Evolutionary conservation across 2,888 invertebrate species (phyloP).

Genomic region (Polylopha cassiicola): DNA sequence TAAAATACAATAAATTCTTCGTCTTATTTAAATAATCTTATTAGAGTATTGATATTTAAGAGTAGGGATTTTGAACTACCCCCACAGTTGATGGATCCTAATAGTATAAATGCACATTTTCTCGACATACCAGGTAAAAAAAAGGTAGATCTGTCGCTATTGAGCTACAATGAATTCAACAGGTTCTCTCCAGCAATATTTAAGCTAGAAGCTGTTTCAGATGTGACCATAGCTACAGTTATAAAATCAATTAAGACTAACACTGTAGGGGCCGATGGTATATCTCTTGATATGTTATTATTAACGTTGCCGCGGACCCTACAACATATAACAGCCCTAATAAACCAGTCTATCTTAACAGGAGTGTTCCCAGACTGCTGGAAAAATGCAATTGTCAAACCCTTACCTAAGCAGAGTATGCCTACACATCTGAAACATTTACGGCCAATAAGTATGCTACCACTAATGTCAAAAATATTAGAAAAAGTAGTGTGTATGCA

Average conservation of each 20-base stretch:
- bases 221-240: background rate
- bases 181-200: background rate
- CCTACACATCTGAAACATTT: slow-evolving; percentile 22
- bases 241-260: slow-evolving; percentile 5
- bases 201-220: background rate
- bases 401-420: slow-evolving; percentile 27
- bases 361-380: slow-evolving; percentile 25
- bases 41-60: background rate
- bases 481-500: too few species aligned
- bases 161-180: background rate
- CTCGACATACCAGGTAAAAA: background rate
- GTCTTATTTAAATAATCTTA: too few species aligned
- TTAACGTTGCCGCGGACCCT: slow-evolving; percentile 13
- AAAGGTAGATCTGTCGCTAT: background rate
- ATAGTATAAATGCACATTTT: slow-evolving; percentile 17
- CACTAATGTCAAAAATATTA: too few species aligned
- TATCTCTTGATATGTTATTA: slow-evolving; percentile 19
- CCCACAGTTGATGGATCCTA: slow-evolving; percentile 13
- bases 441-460: too few species aligned
- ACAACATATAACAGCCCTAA: slow-evolving; percentile 9
- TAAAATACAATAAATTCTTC: too few species aligned
- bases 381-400: slow-evolving; percentile 28
- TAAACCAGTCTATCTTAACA: slow-evolving; percentile 6
- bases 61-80: slow-evolving; percentile 10
- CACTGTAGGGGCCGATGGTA: slow-evolving; percentile 9